Percentiles rank a stretch among this genome's conserved stretches.
phyloP scores from a whole-genome alignment of 2,888 invertebrate species.

The Tetramorium bicarinatum region DNA sequence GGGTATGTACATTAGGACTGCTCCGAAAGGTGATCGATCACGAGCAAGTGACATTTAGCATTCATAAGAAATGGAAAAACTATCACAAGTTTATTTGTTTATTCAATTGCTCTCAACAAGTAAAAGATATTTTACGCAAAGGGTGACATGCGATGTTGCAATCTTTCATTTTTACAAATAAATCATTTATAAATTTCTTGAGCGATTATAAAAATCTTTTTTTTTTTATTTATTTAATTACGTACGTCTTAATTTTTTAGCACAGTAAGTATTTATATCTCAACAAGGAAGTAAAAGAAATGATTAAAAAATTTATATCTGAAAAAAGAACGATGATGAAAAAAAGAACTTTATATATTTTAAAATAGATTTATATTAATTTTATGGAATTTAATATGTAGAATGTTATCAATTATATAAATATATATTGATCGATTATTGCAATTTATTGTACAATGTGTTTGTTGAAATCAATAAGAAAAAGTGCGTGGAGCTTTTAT shows the following conservation, averaged over 20 bases:
- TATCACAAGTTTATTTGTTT: neutral
- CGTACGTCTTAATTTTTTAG: neutral
- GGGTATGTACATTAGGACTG: neutral
- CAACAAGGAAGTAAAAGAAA: neutral
- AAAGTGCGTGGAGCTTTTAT: neutral
- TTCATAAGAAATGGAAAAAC: neutral
- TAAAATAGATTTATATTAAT: constrained; percentile 4
- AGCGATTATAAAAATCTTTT: neutral
- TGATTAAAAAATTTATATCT: neutral
- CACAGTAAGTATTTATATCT: neutral
- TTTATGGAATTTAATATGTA: neutral
- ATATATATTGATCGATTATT: neutral
- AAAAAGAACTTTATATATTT: neutral
- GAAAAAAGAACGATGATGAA: neutral
- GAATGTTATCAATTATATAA: neutral
- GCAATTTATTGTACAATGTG: neutral
- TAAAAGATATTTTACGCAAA: neutral
- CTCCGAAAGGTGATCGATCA: neutral
- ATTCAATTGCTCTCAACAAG: neutral
- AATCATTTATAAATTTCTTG: neutral
- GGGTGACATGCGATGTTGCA: neutral
- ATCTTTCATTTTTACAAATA: neutral
- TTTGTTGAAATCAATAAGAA: constrained; percentile 3
- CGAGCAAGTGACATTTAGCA: neutral
- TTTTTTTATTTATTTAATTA: neutral